These are phyloP conservation scores for Camarhynchus parvulus DNA, from an alignment of 2,113 vertebrate genomes.

Conservation along the genomic window DNA sequence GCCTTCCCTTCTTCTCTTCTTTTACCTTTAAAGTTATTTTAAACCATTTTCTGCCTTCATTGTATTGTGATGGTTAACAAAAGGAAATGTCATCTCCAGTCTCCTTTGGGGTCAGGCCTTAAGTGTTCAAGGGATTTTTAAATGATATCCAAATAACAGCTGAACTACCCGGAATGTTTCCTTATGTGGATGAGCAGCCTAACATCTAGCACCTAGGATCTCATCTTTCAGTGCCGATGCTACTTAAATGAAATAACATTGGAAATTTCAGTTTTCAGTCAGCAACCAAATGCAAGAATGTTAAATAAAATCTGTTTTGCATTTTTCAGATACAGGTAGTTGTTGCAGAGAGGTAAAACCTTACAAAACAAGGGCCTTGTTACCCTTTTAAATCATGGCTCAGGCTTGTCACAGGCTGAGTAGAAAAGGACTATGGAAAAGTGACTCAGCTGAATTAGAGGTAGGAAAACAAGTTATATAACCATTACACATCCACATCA, in stretches of 20 bases:
- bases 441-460: neutral
- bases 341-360: neutral
- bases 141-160: neutral
- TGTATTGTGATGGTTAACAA: neutral
- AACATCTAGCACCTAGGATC: neutral
- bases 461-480: neutral
- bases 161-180: neutral
- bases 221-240: neutral
- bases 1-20: neutral
- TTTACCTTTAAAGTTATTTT: neutral
- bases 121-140: neutral
- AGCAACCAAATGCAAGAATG: neutral
- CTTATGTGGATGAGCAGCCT: neutral
- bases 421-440: neutral
- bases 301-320: neutral
- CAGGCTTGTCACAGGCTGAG: neutral
- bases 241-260: neutral
- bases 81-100: neutral
- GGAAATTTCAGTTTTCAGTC: neutral
- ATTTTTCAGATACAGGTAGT: neutral
- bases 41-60: neutral
- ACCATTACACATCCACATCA: rapidly evolving
- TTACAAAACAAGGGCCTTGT: neutral
- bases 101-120: neutral
- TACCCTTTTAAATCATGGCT: neutral